These are phyloP conservation scores for Atrina japonica DNA, from an alignment of 2,888 invertebrate species.

Conservation along the genomic window DNA sequence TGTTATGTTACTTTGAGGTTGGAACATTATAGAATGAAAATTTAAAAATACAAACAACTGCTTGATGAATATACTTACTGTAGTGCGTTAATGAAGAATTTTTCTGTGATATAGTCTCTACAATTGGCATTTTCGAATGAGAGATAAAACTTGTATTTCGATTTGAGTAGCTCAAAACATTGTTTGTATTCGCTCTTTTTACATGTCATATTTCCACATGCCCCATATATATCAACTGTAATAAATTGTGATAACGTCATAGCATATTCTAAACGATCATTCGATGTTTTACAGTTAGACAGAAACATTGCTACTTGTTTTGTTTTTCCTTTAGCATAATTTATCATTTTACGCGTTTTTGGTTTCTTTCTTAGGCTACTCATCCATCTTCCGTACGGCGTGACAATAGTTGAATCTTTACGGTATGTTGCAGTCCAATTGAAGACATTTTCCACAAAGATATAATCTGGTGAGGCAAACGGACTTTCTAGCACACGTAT, in stretches of 20 bases:
- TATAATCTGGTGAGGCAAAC: constrained; percentile 91
- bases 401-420: constrained; percentile 95
- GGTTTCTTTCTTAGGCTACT: constrained; percentile 86
- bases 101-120: constrained; percentile 96
- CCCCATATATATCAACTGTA: constrained; percentile 81
- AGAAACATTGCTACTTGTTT: constrained; percentile 98
- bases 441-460: constrained; percentile 89
- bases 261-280: constrained; percentile 92
- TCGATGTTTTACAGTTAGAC: constrained; percentile 96
- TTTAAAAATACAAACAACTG: too few species aligned
- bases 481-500: constrained; percentile 97
- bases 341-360: constrained; percentile 36
- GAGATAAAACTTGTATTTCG: constrained; percentile 97
- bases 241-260: constrained; percentile 91
- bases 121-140: constrained; percentile 99
- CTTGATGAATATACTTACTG: constrained; percentile 87
- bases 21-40: too few species aligned
- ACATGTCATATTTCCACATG: constrained; percentile 71
- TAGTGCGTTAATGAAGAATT: constrained; percentile 96
- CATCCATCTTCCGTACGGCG: constrained; percentile 97
- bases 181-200: constrained; percentile 87
- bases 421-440: constrained; percentile 99
- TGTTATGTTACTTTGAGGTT: too few species aligned
- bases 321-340: constrained; percentile 89
- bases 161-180: constrained; percentile 93